Conservation (phyloP, 2,113 vertebrate species). For the Mesocricetus auratus region DNA sequence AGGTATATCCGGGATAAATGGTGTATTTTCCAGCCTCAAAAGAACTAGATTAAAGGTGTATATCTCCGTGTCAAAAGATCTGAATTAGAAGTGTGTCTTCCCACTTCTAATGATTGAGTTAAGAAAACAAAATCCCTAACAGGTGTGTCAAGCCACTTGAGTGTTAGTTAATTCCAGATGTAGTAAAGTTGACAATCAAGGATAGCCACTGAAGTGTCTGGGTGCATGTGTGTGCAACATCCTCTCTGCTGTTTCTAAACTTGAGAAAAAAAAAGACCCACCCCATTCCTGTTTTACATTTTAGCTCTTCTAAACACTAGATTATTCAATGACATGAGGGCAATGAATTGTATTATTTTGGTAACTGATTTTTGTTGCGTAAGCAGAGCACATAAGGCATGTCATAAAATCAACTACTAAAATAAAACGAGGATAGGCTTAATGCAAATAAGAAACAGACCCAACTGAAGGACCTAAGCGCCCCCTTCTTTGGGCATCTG, state of each 20-base stretch:
- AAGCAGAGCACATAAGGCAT: not conserved
- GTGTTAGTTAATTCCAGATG: not conserved
- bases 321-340: not conserved
- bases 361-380: not conserved
- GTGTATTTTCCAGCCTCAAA: not conserved
- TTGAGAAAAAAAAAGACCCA: not conserved
- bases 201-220: not conserved
- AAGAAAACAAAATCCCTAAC: not conserved
- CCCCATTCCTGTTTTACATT: slow-evolving; percentile 1
- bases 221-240: not conserved
- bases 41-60: not conserved
- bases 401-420: slow-evolving; percentile 11
- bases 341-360: not conserved
- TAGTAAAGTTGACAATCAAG: not conserved
- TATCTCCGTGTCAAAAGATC: not conserved
- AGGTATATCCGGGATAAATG: not conserved
- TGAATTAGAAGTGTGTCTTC: not conserved
- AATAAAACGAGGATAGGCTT: not conserved
- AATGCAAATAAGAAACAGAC: not conserved
- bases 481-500: not conserved
- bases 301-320: not conserved
- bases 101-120: not conserved
- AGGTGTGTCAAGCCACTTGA: not conserved
- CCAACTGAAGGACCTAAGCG: not conserved
- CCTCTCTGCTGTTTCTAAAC: not conserved